These are phyloP conservation scores for Nothoprocta perdicaria DNA, from an alignment of 2,113 vertebrate species.

Conservation along the genomic window DNA sequence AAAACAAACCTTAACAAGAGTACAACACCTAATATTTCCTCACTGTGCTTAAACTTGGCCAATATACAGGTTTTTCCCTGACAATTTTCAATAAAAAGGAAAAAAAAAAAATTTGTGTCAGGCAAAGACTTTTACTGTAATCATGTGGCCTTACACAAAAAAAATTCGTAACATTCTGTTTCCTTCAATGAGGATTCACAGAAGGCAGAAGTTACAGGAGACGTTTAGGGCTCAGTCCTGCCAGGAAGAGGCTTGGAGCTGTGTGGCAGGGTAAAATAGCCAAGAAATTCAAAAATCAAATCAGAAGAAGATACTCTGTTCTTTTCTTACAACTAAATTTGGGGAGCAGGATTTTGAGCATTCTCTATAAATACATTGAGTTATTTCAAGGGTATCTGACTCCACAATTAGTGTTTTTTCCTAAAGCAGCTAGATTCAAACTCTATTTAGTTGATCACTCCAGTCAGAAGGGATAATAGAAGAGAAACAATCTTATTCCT, in stretches of 20 bases:
- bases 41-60: neutral
- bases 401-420: neutral
- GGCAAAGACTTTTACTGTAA: neutral
- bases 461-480: neutral
- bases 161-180: neutral
- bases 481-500: neutral
- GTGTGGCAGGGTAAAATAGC: neutral
- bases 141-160: neutral
- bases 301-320: neutral
- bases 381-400: neutral
- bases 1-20: neutral
- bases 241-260: neutral
- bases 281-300: neutral
- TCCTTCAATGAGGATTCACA: neutral
- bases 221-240: neutral
- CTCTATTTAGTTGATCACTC: neutral
- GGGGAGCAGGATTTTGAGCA: neutral
- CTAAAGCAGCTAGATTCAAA: neutral
- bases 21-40: neutral
- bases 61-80: neutral
- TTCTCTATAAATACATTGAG: neutral
- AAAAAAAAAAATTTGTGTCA: neutral
- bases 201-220: neutral
- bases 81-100: neutral
- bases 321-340: neutral